Evolutionary conservation across 1,140 invertebrate genomes (phyloP).

Genomic region (Lordiphosa clarofinis): DNA sequence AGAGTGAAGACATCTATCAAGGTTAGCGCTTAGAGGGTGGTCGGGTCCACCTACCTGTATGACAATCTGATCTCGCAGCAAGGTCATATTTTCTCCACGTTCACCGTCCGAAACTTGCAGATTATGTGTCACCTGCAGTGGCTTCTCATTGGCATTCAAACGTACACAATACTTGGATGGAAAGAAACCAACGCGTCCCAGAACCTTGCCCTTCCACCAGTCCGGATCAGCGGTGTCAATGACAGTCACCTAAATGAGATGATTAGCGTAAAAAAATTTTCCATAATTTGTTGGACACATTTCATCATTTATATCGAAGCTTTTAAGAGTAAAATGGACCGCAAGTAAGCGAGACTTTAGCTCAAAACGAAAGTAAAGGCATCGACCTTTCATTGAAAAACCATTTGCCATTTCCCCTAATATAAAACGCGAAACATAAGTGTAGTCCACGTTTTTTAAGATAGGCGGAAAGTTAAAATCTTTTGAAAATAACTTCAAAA

Average conservation of each 20-base stretch:
- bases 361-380: too few species aligned
- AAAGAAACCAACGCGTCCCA: constrained; percentile 95
- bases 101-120: constrained; percentile 84
- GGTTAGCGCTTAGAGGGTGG: background rate
- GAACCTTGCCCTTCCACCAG: constrained; percentile 98
- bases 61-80: constrained; percentile 87
- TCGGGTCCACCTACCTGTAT: constrained; percentile 81
- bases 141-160: constrained; percentile 92
- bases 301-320: too few species aligned
- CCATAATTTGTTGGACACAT: too few species aligned
- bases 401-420: too few species aligned
- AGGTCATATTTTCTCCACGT: constrained; percentile 83
- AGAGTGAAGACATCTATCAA: background rate
- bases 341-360: too few species aligned
- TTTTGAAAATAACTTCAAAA: too few species aligned
- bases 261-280: too few species aligned
- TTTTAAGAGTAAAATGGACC: too few species aligned
- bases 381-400: too few species aligned
- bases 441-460: too few species aligned
- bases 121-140: constrained; percentile 90
- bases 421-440: too few species aligned
- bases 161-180: constrained; percentile 96
- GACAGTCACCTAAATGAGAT: constrained; percentile 85
- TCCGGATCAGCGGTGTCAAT: constrained; percentile 96
- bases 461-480: too few species aligned